Evolutionary conservation across 1,140 invertebrate genomes (phyloP), one percentile per base, ranked within the genome.

Genomic region (Aricia agestis): DNA sequence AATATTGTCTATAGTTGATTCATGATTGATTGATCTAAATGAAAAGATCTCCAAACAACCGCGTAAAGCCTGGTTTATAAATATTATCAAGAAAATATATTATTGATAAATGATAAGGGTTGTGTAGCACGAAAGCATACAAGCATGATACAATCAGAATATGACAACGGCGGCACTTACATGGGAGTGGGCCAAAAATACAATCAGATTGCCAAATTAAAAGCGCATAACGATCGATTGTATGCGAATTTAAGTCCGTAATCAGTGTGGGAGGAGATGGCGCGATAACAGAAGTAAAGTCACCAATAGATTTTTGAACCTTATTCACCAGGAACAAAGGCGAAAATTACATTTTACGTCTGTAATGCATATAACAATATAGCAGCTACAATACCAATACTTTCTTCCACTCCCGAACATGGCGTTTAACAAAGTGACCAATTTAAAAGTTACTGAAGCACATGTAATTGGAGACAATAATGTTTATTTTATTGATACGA

Each of bases 191-290:
- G 10, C 13, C 45, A 52, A 52, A 52, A 52, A 52, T 52, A 10
- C 45, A 52, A 52, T 52, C 45, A 52, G 45, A 52, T 52, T 52
- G 45, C 45, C 45, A 52, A 52, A 52, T 52, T 52, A 52, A 52
- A 52, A 52, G 36, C 45, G 45, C 45, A 52, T 52, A 52, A 52
- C 45, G 45, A 52, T 52, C 45, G 45, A 52, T 52, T 52, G 45
- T 52, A 52, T 52, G 45, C 45, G 45, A 52, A 52, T 52, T 52
- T 52, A 52, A 52, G 45, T 52, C 45, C 11, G 45, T 52, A 52
- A 52, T 52, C 45, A 52, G 45, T 52, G 45, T 52, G 45, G 45
- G 45, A 52, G 45, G 45, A 52, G 45, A 52, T 52, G 10, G 45
- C 5, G 45, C 10, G 45, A 52, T 52, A 52, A 52, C 45, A 52